Base-by-base conservation (phyloP, 2,888 invertebrate genomes). In the Pedicia rivosa region DNA sequence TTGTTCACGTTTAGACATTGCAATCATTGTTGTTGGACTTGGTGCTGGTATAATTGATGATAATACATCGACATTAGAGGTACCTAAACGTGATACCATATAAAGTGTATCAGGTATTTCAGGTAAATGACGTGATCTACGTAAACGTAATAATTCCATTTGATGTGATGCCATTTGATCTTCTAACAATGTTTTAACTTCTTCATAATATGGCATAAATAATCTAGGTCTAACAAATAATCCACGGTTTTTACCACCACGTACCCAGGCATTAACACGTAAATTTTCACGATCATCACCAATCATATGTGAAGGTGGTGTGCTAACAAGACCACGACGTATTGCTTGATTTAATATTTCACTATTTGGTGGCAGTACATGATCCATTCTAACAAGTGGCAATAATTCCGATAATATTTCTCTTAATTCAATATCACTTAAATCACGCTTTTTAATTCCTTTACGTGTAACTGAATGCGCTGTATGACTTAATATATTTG, bases 201-300 rank as follows among this genome's bases (percentile, higher is more conserved):
- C 94, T 56, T 94, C 92, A 49, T 86, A 84, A 58, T 92, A 92
- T 26, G 94, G 92, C 70, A 86, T 79, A 63, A 92, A 95, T 43
- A 91, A 73, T 30, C 95, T 67, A 35, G 94, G 90, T 46, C 88
- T 74, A 5, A 87, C 77, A 54, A 74, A 76, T 9, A 81, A 63
- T 38, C 81, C 81, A 50, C 74, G 74, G 47, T 67, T 67, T 49
- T 73, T 74, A 10, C 72, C 72, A 35, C 78, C 72, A 14, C 79
- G 72, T 43, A 84, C 79, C 86, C 86, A 86, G 27, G 84, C 84
- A 54, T 77, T 79, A 44, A 75, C 67, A 35, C 75, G 63, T 31
- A 74, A 55, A 54, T 72, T 74, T 50, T 74, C 70, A 27, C 59
- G 55, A 42, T 70, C 68, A 44, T 83, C 82, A 35, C 81, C 82